Conservation (phyloP, 1,140 invertebrate genomes). For the Chlorops oryzae region DNA sequence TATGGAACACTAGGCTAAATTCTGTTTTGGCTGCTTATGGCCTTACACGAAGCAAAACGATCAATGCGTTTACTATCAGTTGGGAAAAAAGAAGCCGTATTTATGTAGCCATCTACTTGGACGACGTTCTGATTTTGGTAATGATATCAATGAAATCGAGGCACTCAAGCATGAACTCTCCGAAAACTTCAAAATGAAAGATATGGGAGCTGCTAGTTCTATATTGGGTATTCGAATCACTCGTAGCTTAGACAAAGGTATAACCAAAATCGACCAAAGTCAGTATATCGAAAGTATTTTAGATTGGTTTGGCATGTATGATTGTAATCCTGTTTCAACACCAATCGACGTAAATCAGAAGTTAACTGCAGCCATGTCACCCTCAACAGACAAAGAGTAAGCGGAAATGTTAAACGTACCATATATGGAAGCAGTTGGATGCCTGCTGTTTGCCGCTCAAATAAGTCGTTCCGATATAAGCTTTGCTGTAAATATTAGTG, state of each 20-base stretch:
- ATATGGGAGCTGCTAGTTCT: constrained; percentile 7
- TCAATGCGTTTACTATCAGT: no score
- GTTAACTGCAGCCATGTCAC: constrained; percentile 2
- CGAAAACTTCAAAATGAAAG: constrained; percentile 20
- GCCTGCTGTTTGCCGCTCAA: constrained; percentile 25
- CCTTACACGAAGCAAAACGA: no score
- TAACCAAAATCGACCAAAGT: constrained; percentile 10
- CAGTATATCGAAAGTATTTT: constrained; percentile 16
- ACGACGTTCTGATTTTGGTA: constrained; percentile 29
- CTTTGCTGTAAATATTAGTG: no score
- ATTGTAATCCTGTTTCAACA: constrained; percentile 19
- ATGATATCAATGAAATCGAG: constrained; percentile 16
- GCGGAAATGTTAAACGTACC: no score
- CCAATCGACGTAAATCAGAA: constrained; percentile 14
- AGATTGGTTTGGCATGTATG: constrained; percentile 16
- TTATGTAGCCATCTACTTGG: background rate
- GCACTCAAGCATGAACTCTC: constrained; percentile 18
- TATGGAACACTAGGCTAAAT: constrained; percentile 4
- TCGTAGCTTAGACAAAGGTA: background rate
- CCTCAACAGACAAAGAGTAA: background rate
- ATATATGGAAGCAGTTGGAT: constrained; percentile 34
- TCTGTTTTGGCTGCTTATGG: background rate
- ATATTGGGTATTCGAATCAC: constrained; percentile 7
- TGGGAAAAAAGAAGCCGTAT: background rate
- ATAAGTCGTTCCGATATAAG: no score